Evolutionary conservation across 2,797 vertebrate genomes (phyloP).

Genomic region (Apogon talboti): DNA sequence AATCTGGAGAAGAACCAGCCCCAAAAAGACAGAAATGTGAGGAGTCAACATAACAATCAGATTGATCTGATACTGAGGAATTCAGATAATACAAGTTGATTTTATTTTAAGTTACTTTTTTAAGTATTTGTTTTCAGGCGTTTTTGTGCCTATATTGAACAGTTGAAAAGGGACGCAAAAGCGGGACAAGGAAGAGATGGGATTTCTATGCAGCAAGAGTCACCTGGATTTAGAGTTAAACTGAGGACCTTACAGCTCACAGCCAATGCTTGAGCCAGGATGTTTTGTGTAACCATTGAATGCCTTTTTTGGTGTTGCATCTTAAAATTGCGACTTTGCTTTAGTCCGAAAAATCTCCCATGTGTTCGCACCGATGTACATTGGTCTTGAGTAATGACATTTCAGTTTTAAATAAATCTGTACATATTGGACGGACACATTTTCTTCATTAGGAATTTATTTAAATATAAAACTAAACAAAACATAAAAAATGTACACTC

Average conservation of each 20-base stretch:
- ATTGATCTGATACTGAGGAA: not conserved
- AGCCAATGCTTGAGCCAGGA: no score
- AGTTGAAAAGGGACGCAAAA: no score
- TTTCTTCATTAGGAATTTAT: conserved; percentile 61
- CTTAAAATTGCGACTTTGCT: no score
- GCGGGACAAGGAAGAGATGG: no score
- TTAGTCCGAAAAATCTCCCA: no score
- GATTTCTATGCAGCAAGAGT: no score
- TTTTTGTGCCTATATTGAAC: no score
- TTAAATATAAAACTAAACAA: conserved; percentile 56
- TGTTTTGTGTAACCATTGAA: no score
- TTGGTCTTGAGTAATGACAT: not conserved
- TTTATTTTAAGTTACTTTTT: not conserved
- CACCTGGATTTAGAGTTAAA: no score
- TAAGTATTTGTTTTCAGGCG: not conserved
- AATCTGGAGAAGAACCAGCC: conserved; percentile 82
- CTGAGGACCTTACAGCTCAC: no score
- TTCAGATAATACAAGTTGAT: not conserved
- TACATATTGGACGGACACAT: conserved; percentile 4
- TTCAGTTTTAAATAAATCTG: conserved; percentile 57
- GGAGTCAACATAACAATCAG: conserved; percentile 45
- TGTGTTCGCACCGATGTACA: not conserved
- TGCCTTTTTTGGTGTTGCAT: no score
- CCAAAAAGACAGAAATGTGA: conserved; percentile 87
- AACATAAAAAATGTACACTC: conserved; percentile 51